These are phyloP conservation scores for Pyxicephalus adspersus DNA, from an alignment of 2,113 vertebrate species.

Conservation along the genomic window DNA sequence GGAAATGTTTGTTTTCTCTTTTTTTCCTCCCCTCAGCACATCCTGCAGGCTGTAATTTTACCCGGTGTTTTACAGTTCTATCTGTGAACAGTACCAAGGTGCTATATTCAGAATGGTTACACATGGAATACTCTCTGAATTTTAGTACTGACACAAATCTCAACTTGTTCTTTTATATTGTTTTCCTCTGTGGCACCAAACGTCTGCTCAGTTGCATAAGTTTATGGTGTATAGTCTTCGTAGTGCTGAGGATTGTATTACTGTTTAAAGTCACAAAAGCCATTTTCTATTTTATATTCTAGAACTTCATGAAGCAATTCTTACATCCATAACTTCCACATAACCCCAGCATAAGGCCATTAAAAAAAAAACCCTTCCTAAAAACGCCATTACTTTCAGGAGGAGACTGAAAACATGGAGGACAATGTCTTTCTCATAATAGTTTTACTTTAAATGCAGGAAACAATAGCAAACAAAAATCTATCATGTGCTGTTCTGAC, in stretches of 20 bases:
- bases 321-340: too few relatives aligned
- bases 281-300: conserved; percentile 1
- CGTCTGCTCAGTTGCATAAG: conserved; percentile 9
- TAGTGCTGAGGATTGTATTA: neutral
- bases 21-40: conserved; percentile 29
- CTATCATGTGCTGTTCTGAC: too few relatives aligned
- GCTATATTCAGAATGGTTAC: conserved; percentile 27
- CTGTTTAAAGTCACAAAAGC: conserved; percentile 6
- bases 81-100: conserved; percentile 9
- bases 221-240: neutral
- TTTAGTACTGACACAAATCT: conserved; percentile 20
- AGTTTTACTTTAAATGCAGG: too few relatives aligned
- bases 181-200: neutral
- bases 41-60: conserved; percentile 48
- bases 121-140: neutral
- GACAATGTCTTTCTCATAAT: too few relatives aligned
- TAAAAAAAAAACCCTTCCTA: too few relatives aligned
- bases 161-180: neutral
- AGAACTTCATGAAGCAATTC: too few relatives aligned
- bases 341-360: too few relatives aligned
- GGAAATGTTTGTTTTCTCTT: conserved; percentile 23
- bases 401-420: too few relatives aligned
- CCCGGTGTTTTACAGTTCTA: conserved; percentile 26
- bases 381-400: too few relatives aligned
- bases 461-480: too few relatives aligned